Percentiles rank a stretch among this genome's conserved stretches.
Evolutionary conservation across 2,113 vertebrate genomes (phyloP).

Genomic region (Lophius piscatorius): DNA sequence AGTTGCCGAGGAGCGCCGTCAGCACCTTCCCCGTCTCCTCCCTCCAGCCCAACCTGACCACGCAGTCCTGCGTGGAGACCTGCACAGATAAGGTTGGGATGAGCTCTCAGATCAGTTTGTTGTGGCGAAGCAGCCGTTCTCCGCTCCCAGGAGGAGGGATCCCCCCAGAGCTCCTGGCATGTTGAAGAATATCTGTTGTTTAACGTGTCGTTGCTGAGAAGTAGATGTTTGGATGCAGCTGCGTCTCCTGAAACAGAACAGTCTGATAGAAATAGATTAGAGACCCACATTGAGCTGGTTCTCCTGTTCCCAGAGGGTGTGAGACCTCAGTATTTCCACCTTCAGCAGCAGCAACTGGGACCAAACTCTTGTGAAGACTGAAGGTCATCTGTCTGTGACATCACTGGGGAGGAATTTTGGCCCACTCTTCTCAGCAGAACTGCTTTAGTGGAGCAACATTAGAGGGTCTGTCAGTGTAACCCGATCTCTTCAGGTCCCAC

Average conservation of each 20-base stretch:
- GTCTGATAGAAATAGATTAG: constrained; percentile 32
- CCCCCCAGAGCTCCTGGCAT: constrained; percentile 10
- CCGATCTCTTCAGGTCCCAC: no score
- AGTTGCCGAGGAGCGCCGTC: constrained; percentile 81
- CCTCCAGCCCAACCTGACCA: constrained; percentile 84
- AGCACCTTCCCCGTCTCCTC: constrained; percentile 82
- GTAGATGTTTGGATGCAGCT: constrained; percentile 36
- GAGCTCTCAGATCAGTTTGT: constrained; percentile 21
- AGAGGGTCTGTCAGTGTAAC: no score
- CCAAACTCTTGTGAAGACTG: no score
- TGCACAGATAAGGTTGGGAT: constrained; percentile 92
- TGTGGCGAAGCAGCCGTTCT: background rate
- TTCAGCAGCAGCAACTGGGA: no score
- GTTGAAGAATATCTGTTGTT: constrained; percentile 50
- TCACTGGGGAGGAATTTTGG: no score
- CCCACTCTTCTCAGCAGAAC: no score
- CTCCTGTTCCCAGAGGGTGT: no score
- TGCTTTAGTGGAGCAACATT: no score
- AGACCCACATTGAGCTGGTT: no score
- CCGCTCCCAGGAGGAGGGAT: constrained; percentile 17
- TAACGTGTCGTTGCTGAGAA: constrained; percentile 56
- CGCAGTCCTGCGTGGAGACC: constrained; percentile 89
- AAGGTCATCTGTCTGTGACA: no score
- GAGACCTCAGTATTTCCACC: no score
- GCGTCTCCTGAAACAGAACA: constrained; percentile 26